Conservation (phyloP, 2,113 vertebrate species). For the Phylloscopus whistleri region DNA sequence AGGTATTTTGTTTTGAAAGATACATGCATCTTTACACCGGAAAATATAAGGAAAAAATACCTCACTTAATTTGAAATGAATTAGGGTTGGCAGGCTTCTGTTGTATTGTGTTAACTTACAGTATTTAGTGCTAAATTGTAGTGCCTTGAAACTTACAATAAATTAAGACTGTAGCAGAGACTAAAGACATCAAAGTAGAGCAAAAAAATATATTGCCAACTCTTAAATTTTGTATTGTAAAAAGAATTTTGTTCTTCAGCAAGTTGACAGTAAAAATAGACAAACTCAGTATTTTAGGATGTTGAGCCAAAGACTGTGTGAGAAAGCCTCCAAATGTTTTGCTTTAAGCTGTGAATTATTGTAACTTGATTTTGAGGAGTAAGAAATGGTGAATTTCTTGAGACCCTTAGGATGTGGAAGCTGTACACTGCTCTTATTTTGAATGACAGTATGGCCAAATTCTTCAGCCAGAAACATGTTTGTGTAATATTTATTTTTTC, state of each 20-base stretch:
- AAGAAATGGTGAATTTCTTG: slow-evolving; percentile 28
- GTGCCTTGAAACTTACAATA: slow-evolving; percentile 25
- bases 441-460: slow-evolving; percentile 29
- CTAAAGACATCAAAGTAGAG: slow-evolving; percentile 24
- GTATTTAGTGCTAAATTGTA: slow-evolving; percentile 37
- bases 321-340: slow-evolving; percentile 1
- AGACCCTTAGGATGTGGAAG: neutral
- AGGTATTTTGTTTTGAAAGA: slow-evolving; percentile 19
- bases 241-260: slow-evolving; percentile 40
- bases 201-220: slow-evolving; percentile 14
- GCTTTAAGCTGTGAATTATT: slow-evolving; percentile 48
- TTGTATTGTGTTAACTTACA: neutral
- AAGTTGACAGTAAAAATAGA: slow-evolving; percentile 54
- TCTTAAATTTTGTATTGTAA: slow-evolving; percentile 24
- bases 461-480: slow-evolving; percentile 10
- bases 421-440: neutral
- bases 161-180: slow-evolving; percentile 42
- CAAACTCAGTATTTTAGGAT: slow-evolving; percentile 42
- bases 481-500: slow-evolving; percentile 17
- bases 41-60: neutral
- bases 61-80: slow-evolving; percentile 30
- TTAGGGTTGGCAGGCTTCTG: slow-evolving; percentile 14
- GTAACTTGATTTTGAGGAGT: neutral
- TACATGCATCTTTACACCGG: neutral
- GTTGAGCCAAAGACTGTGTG: neutral